phyloP scores from a whole-genome alignment of 2,113 vertebrate genomes.

The Aptenodytes patagonicus region DNA sequence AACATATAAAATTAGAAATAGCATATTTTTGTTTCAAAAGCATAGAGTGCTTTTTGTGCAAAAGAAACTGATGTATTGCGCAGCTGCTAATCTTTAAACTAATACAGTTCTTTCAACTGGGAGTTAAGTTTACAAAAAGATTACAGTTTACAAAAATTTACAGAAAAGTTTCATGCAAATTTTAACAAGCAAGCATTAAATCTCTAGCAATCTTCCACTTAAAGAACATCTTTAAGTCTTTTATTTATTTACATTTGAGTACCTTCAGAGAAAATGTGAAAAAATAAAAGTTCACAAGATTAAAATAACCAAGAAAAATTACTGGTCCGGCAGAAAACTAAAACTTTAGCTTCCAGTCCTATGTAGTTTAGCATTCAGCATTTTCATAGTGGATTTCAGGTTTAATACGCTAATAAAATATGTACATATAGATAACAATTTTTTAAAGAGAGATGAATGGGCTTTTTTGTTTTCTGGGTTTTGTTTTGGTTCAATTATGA shows the following conservation, averaged over 20 bases:
- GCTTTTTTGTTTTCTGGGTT: not conserved
- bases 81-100: not conserved
- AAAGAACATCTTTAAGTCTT: not conserved
- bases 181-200: not conserved
- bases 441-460: not conserved
- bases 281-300: not conserved
- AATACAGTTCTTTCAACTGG: not conserved
- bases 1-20: not conserved
- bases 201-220: not conserved
- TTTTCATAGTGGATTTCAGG: not conserved
- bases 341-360: not conserved
- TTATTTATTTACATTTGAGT: not conserved
- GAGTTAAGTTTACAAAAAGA: not conserved
- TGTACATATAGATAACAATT: not conserved
- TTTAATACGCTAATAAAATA: not conserved
- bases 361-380: not conserved
- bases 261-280: not conserved
- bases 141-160: not conserved
- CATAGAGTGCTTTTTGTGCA: not conserved
- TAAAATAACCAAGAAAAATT: not conserved
- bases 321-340: not conserved
- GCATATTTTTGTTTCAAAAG: not conserved
- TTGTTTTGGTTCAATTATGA: not conserved
- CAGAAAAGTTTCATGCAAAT: not conserved
- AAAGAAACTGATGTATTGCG: rapidly evolving